phyloP scores from a whole-genome alignment of 92 coral and sea anemone species.

The Paramuricea clavata region DNA sequence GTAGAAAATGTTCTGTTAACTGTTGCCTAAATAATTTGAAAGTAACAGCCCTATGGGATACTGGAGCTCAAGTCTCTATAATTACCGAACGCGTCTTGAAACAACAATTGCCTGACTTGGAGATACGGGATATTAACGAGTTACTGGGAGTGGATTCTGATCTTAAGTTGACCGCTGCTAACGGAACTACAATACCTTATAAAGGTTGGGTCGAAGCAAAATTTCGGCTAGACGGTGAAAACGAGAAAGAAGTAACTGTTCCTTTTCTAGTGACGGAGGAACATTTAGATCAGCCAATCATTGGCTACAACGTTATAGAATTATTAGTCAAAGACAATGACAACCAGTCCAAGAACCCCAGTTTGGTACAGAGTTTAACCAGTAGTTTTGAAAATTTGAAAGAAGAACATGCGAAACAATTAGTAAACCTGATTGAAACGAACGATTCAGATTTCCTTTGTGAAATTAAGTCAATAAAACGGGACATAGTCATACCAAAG shows the following conservation, averaged over 20 bases:
- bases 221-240: constrained; percentile 47
- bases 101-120: constrained; percentile 11
- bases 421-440: neutral
- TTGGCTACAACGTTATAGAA: constrained; percentile 81
- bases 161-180: too few relatives aligned
- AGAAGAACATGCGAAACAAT: neutral
- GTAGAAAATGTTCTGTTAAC: too few relatives aligned
- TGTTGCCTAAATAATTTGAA: neutral
- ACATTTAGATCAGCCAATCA: constrained; percentile 70
- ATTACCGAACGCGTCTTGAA: constrained; percentile 39
- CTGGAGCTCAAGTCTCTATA: too few relatives aligned
- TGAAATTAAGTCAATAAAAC: constrained; percentile 13
- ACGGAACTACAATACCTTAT: too few relatives aligned
- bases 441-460: constrained; percentile 13
- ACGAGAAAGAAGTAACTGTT: constrained; percentile 54
- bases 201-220: constrained; percentile 73
- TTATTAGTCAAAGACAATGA: constrained; percentile 58
- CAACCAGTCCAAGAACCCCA: constrained; percentile 12
- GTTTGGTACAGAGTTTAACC: constrained; percentile 14
- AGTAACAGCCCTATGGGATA: neutral
- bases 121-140: constrained; percentile 51
- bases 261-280: constrained; percentile 73
- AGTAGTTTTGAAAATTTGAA: neutral
- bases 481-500: constrained; percentile 9
- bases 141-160: constrained; percentile 22